Evolutionary conservation across 2,113 vertebrate genomes (phyloP), one percentile per base, ranked within the genome.

Genomic region (Sprattus sprattus): DNA sequence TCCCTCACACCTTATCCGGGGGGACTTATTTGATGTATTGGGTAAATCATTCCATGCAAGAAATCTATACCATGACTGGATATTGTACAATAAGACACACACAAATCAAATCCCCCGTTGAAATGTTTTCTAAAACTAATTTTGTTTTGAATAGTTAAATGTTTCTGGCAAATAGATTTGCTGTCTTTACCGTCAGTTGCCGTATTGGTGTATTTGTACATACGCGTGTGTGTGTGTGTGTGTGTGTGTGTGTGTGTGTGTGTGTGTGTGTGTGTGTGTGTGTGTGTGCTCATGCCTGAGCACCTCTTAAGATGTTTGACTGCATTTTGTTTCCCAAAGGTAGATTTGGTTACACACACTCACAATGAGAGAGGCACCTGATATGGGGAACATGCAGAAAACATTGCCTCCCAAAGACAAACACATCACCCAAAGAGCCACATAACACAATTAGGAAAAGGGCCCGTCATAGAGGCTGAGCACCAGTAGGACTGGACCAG

Each of bases 361-460:
- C 83, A 81, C 88, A 85, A 50, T 39, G 84, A 83, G 83, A 88
- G 16, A 39, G 88, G 86, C 92, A 92, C 89, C 89, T 89, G 91
- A 93, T 86, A 92, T 85, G 89, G 87, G 85, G 88, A 91, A 90
- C 89, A 89, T 85, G 52, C 86, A 87, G 87, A 83, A 85, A 85
- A 91, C 93, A 90, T 85, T 86, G 89, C 86, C 81, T 85, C 88
- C 84, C 83, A 90, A 90, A 90, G 90, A 89, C 81, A 89, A 92
- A 90, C 86, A 86, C 85, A 84, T 88, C 45, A 89, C 60, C 88
- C 84, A 88, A 82, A 89, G 60, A 89, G 85, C 85, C 83, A 57
- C 46, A 82, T 93, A 92, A 93, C 89, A 89, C 86, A 28, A 89
- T 94, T 92, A 93, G 87, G 87, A 89, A 86, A 32, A 71, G 75